phyloP scores from a whole-genome alignment of 2,888 invertebrate genomes.

The Didymodactylos carnosus region DNA sequence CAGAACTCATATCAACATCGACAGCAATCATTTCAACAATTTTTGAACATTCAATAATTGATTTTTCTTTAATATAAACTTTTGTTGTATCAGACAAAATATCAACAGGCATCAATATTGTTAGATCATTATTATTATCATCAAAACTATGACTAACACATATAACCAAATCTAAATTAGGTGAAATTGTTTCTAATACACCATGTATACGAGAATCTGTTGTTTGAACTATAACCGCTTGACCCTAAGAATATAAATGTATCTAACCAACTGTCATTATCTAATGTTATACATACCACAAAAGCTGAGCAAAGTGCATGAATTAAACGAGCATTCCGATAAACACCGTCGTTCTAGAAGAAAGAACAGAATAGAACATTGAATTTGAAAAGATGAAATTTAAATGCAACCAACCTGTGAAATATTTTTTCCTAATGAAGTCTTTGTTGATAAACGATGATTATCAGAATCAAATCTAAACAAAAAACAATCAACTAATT shows the following conservation, averaged over 20 bases:
- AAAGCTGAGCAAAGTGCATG: neutral
- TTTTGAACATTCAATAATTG: neutral
- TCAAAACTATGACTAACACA: neutral
- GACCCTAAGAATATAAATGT: neutral
- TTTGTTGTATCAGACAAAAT: neutral
- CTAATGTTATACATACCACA: neutral
- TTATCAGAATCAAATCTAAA: neutral
- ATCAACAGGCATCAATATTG: neutral
- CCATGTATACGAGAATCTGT: neutral
- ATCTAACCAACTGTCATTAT: neutral
- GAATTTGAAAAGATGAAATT: neutral
- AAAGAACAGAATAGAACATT: too few relatives aligned
- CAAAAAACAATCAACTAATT: too few relatives aligned
- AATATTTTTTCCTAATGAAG: neutral
- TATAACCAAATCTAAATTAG: neutral
- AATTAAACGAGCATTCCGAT: neutral
- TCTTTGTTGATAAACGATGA: neutral
- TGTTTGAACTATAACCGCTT: neutral
- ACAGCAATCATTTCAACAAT: neutral
- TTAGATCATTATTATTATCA: neutral
- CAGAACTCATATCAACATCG: neutral
- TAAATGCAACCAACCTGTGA: neutral
- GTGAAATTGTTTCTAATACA: neutral
- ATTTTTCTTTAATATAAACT: neutral
- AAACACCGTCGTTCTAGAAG: neutral